Percentiles rank a stretch among this genome's conserved stretches.
phyloP scores from a whole-genome alignment of 2,888 invertebrate species.

The Agrilus cyanescens region DNA sequence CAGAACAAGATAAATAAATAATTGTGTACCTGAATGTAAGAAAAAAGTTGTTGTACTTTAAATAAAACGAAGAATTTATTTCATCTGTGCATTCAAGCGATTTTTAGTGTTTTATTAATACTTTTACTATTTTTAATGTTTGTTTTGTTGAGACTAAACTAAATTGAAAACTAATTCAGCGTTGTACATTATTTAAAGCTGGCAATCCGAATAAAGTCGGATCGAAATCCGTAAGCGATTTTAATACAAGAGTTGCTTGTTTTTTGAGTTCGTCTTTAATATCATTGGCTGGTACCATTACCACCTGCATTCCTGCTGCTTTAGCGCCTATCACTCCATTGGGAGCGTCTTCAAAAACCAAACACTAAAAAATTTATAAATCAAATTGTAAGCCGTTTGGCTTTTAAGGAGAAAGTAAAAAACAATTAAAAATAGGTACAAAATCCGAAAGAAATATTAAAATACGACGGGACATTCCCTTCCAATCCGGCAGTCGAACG shows the following conservation, averaged over 20 bases:
- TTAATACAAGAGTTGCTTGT: constrained; percentile 39
- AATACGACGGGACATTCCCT: too few species aligned
- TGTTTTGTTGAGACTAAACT: neutral
- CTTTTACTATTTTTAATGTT: neutral
- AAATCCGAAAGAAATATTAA: too few species aligned
- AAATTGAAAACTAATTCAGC: neutral
- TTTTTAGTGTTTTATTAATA: neutral
- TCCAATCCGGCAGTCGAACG: too few species aligned
- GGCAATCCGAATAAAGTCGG: constrained; percentile 53
- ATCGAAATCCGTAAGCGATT: constrained; percentile 46
- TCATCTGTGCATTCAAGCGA: too few species aligned
- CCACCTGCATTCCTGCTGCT: constrained; percentile 50
- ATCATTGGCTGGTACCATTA: constrained; percentile 41
- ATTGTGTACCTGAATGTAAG: too few species aligned
- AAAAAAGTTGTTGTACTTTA: too few species aligned
- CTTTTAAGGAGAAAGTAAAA: neutral
- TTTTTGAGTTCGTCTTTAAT: constrained; percentile 32
- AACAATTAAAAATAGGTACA: neutral
- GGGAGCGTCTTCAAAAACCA: constrained; percentile 56
- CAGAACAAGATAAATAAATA: too few species aligned
- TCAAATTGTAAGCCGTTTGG: neutral
- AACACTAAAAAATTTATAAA: constrained; percentile 32
- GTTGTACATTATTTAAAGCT: constrained; percentile 13
- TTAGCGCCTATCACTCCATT: constrained; percentile 49
- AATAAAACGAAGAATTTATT: too few species aligned